Evolutionary conservation across 2,888 invertebrate species (phyloP), one percentile per base, ranked within the genome.

Genomic region (Epinotia nisella): DNA sequence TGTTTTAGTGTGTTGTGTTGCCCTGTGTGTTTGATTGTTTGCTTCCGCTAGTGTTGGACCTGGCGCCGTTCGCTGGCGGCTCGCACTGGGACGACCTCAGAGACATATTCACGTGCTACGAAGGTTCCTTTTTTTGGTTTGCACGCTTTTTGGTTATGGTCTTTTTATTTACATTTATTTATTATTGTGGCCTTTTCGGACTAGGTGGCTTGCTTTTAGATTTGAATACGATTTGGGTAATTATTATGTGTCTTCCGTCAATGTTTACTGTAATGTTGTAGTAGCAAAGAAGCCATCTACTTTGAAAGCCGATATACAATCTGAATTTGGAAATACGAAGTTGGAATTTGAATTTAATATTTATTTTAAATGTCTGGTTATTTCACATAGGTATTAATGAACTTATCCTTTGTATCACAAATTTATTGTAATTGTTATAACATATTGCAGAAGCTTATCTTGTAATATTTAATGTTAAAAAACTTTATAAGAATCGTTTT

Each of bases 11-110:
- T 21, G 45, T 62, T 24, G 9, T 62, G 45, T 62, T 39, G 35
- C 35, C 35, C 9, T 35, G 59, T 39, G 39, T 45, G 62, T 62
- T 13, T 49, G 49, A 49, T 29, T 62, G 62, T 62, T 61, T 61
- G 61, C 61, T 24, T 21, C 41, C 29, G 41, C 24, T 29, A 62
- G 62, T 49, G 24, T 15, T 62, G 62, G 62, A 62, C n/a, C 49
- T 62, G 62, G 58, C 29, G 7, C 29, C 61, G 61, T 9, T 21
- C 41, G 45, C 45, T 24, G 15, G 45, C 9, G 80, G 84, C 75
- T 77, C 88, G 68, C 86, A 88, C 80, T 91, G 91, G 90, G 86
- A 83, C 80, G 91, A 91, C 13, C 80, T 91, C 74, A 84, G 84
- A 65, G 88, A 91, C 10, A 85, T 91, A 83, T 90, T 90, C 84